Base-by-base conservation (phyloP, 2,888 invertebrate genomes). In the Drosophila seclusa region DNA sequence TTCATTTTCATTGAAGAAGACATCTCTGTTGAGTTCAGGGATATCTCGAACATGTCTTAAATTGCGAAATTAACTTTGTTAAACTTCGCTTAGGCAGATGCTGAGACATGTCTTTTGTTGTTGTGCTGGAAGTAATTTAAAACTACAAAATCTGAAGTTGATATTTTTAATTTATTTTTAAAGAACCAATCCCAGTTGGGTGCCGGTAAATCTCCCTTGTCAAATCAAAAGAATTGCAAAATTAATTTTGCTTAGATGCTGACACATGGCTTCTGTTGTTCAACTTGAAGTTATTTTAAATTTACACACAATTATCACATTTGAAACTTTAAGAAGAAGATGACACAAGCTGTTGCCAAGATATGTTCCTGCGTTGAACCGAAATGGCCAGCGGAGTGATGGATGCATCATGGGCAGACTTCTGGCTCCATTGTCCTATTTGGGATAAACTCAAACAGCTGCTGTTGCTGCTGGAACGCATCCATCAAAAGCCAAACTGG, bases 401-500 rank as follows among this genome's bases (percentile, higher is more conserved):
- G 71, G 55, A 78, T 78, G 78, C 81, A 77, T 71, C 58, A 48
- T n/a, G 49, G 36, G 24, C 78, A 77, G 78, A 68, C 62, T 55
- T 27, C 58, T 4, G 16, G 62, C 42, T 49, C 61, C 65, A 65
- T 53, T 61, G 57, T 81, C 48, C 82, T 65, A 64, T 73, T 66
- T 73, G 38, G 79, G 11, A 71, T 66, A 52, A 42, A 72, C 45
- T 62, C 55, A 42, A 61, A 68, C 36, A 66, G 40, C 29, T 62
- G 45, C 40, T 69, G 53, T 63, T 82, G 70, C 68, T 67, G 63
- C 31, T 61, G 36, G 36, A 66, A 13, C 69, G 73, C 89, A 84
- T 84, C 88, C 85, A 84, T 84, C 89, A 84, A 81, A 88, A 75
- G 72, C 69, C 49, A 81, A 76, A 70, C 71, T 42, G 71, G 58